These are phyloP conservation scores for Ericerus pela DNA, from an alignment of 1,140 invertebrate species.

Conservation along the genomic window DNA sequence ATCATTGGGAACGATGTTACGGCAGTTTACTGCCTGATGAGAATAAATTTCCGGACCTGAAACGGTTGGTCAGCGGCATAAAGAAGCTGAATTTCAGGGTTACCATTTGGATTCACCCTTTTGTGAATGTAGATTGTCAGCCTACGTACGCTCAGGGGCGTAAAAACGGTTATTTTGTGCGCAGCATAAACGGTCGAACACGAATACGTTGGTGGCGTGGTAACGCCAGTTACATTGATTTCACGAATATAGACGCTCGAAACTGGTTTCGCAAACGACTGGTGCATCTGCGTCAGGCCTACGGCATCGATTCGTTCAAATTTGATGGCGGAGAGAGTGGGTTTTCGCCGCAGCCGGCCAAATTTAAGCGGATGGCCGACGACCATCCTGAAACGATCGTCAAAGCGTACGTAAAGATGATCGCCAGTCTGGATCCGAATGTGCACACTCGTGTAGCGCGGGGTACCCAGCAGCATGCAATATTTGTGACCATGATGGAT, in stretches of 20 bases:
- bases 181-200: slow-evolving; percentile 38
- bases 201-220: slow-evolving; percentile 68
- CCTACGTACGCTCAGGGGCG: slow-evolving; percentile 34
- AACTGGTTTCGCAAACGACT: slow-evolving; percentile 50
- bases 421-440: slow-evolving; percentile 18
- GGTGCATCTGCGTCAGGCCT: slow-evolving; percentile 37
- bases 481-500: slow-evolving; percentile 79
- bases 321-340: slow-evolving; percentile 59
- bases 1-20: slow-evolving; percentile 79
- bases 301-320: slow-evolving; percentile 72
- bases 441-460: slow-evolving; percentile 32
- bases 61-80: slow-evolving; percentile 1
- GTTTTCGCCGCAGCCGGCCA: slow-evolving; percentile 23
- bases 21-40: slow-evolving; percentile 47
- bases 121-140: slow-evolving; percentile 61
- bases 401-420: slow-evolving; percentile 18
- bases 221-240: slow-evolving; percentile 51
- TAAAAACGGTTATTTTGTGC: slow-evolving; percentile 39
- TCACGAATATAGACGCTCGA: slow-evolving; percentile 54
- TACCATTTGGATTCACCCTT: slow-evolving; percentile 79
- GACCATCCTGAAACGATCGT: slow-evolving; percentile 18
- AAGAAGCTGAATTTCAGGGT: slow-evolving; percentile 27
- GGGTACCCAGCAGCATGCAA: slow-evolving; percentile 56
- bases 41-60: background rate
- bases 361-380: slow-evolving; percentile 18